Evolutionary conservation across 92 coral and sea anemone species (phyloP).

Genomic region (Porites rus): DNA sequence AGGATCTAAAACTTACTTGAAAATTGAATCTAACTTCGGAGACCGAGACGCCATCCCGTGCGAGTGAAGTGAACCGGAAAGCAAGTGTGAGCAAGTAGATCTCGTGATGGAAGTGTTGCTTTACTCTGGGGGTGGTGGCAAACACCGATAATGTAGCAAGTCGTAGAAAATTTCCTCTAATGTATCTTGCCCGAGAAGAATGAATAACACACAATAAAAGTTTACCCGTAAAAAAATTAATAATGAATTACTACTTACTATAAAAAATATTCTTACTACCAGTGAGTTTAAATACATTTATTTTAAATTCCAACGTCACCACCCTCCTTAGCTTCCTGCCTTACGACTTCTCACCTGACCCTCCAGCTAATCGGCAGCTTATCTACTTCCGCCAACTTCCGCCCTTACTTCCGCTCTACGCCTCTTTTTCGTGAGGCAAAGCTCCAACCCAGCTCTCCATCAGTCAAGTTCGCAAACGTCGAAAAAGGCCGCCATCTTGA

Average conservation of each 20-base stretch:
- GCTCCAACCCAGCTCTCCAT: not conserved
- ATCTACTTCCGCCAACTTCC: not conserved
- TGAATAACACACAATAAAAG: too few species aligned
- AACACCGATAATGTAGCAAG: too few species aligned
- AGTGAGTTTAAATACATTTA: too few species aligned
- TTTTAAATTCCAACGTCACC: too few species aligned
- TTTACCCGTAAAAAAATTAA: too few species aligned
- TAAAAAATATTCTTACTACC: too few species aligned
- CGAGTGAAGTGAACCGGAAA: not conserved
- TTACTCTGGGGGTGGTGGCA: too few species aligned
- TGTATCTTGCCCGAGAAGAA: too few species aligned
- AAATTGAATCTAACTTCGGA: slow-evolving; percentile 39
- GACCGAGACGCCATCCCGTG: slow-evolving; percentile 8
- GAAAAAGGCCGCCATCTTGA: slow-evolving; percentile 38
- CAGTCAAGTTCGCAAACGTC: not conserved
- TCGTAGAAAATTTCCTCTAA: too few species aligned
- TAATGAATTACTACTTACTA: too few species aligned
- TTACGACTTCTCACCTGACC: too few species aligned
- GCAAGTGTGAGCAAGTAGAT: not conserved
- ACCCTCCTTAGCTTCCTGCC: too few species aligned
- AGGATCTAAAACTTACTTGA: slow-evolving; percentile 34
- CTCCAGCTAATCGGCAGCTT: not conserved
- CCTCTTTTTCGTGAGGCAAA: slow-evolving; percentile 12
- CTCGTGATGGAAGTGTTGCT: not conserved
- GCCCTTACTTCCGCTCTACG: not conserved